Evolutionary conservation across 2,888 invertebrate species (phyloP).

Genomic region (Mesorhabditis belari): DNA sequence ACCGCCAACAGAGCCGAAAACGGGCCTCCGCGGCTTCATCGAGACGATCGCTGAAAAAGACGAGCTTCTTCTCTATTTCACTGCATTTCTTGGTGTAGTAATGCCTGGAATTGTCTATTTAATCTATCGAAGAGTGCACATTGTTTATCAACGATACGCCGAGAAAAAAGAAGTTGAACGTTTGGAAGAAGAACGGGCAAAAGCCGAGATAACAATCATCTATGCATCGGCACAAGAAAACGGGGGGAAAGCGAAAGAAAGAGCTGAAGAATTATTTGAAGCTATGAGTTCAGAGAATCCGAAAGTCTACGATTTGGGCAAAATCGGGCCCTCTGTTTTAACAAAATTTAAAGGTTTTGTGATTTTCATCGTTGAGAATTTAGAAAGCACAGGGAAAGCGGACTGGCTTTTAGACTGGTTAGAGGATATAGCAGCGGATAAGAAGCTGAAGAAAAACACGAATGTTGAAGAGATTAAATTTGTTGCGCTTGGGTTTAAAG

Average conservation of each 20-base stretch:
- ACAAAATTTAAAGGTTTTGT: conserved; percentile 17
- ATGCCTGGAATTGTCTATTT: conserved; percentile 45
- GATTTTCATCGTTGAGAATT: conserved; percentile 60
- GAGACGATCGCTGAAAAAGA: conserved; percentile 14
- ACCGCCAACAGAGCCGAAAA: not conserved
- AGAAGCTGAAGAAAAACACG: conserved; percentile 57
- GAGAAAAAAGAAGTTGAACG: conserved; percentile 32
- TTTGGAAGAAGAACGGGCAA: conserved; percentile 27
- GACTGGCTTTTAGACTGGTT: conserved; percentile 61
- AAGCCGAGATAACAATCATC: conserved; percentile 29
- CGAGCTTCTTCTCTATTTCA: conserved; percentile 44
- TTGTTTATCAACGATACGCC: conserved; percentile 32
- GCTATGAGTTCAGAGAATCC: too few relatives aligned
- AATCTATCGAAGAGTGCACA: conserved; percentile 37
- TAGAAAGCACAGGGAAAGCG: conserved; percentile 57
- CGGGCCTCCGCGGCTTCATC: not conserved
- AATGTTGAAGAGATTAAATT: conserved; percentile 56
- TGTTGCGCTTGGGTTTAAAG: conserved; percentile 54
- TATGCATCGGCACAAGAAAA: conserved; percentile 2
- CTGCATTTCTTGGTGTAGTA: conserved; percentile 42
- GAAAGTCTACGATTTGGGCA: not conserved
- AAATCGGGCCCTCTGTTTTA: not conserved
- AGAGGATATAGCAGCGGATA: conserved; percentile 59
- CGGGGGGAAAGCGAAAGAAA: not conserved
- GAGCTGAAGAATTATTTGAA: too few relatives aligned